phyloP scores from a whole-genome alignment of 2,797 vertebrate species.

The Enteromius unitaeniatus region DNA sequence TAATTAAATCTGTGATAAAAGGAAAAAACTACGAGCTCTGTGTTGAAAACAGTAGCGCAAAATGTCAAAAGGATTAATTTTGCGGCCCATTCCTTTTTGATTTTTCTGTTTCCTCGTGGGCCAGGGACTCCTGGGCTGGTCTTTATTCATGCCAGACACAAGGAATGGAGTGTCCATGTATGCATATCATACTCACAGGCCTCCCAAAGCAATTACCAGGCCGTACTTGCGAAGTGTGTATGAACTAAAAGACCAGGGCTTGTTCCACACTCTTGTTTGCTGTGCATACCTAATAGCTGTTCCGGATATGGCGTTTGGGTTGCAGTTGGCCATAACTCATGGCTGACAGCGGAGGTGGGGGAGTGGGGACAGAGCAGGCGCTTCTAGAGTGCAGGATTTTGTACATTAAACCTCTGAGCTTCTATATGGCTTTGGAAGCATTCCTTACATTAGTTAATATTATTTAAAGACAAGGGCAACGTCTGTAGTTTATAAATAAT shows the following conservation, averaged over 20 bases:
- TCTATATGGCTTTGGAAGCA: conserved; percentile 22
- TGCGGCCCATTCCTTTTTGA: conserved; percentile 59
- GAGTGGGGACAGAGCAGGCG: conserved; percentile 52
- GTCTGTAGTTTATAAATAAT: conserved; percentile 18
- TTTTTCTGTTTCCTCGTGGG: conserved; percentile 60
- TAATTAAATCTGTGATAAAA: conserved; percentile 62
- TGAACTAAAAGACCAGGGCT: conserved; percentile 62
- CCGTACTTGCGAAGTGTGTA: conserved; percentile 60
- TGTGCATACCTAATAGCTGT: conserved; percentile 66
- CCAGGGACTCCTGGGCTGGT: conserved; percentile 55
- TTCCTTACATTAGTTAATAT: conserved; percentile 28
- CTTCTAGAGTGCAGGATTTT: conserved; percentile 35
- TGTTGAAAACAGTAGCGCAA: conserved; percentile 53
- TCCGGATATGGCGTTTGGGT: conserved; percentile 62
- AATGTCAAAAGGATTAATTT: conserved; percentile 72
- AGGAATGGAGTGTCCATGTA: conserved; percentile 57
- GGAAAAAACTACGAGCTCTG: conserved; percentile 28
- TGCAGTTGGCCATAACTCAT: conserved; percentile 65
- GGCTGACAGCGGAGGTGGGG: conserved; percentile 57
- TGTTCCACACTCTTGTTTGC: conserved; percentile 66
- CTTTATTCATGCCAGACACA: conserved; percentile 65
- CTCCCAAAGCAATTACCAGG: conserved; percentile 66
- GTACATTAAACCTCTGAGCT: conserved; percentile 32
- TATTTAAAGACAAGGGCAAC: conserved; percentile 26
- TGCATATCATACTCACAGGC: conserved; percentile 60